These are phyloP conservation scores for Alloplasta piceator DNA, from an alignment of 2,888 invertebrate species.

Conservation along the genomic window DNA sequence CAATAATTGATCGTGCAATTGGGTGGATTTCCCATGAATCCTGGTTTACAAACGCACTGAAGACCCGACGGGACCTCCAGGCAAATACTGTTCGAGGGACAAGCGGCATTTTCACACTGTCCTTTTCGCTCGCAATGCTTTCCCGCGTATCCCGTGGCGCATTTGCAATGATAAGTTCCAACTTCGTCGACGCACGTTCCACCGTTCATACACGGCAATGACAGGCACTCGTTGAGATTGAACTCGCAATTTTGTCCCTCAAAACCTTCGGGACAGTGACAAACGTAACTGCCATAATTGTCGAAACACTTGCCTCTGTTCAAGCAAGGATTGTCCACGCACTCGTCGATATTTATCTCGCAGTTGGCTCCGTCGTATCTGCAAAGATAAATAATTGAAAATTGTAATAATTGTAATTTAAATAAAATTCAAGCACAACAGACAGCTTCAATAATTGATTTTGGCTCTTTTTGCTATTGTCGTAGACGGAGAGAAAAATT, in stretches of 20 bases:
- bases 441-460: neutral
- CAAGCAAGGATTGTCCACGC: conserved; percentile 87
- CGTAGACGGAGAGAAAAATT: neutral
- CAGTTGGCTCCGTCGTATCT: conserved; percentile 91
- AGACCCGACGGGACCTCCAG: conserved; percentile 84
- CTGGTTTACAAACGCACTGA: conserved; percentile 88
- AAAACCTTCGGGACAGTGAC: conserved; percentile 91
- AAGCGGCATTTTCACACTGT: conserved; percentile 85
- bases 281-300: conserved; percentile 91
- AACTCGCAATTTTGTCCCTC: conserved; percentile 91
- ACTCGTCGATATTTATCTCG: conserved; percentile 92
- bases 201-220: conserved; percentile 86
- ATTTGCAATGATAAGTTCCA: conserved; percentile 85
- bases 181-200: conserved; percentile 86
- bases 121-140: conserved; percentile 84
- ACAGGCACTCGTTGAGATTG: conserved; percentile 85
- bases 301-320: conserved; percentile 92
- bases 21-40: conserved; percentile 83
- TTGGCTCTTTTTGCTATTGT: neutral
- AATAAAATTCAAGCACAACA: conserved; percentile 3
- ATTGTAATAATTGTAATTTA: conserved; percentile 6
- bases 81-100: conserved; percentile 89
- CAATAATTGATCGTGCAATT: conserved; percentile 86
- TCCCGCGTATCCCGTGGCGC: conserved; percentile 85
- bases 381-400: conserved; percentile 62